phyloP scores from a whole-genome alignment of 2,888 invertebrate genomes.

The Melangyna quadrimaculata region DNA sequence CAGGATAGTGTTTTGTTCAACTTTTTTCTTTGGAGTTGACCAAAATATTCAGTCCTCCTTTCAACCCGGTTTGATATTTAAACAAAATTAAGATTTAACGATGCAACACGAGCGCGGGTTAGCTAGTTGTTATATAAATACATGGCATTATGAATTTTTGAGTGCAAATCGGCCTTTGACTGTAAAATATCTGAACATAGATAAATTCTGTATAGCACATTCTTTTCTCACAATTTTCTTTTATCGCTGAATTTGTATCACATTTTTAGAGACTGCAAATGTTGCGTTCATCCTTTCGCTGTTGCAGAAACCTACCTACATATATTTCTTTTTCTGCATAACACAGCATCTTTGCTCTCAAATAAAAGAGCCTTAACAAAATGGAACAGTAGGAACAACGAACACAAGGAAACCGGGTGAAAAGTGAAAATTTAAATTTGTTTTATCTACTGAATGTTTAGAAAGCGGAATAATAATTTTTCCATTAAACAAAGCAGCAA shows the following conservation, averaged over 20 bases:
- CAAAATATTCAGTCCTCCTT: too few relatives aligned
- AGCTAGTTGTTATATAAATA: too few relatives aligned
- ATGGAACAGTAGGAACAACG: not conserved
- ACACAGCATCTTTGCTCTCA: too few relatives aligned
- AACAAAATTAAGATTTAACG: too few relatives aligned
- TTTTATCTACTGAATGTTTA: slow-evolving; percentile 54
- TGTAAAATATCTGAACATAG: not conserved
- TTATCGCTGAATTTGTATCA: slow-evolving; percentile 53
- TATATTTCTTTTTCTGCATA: too few relatives aligned
- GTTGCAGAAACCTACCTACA: too few relatives aligned
- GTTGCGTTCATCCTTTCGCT: slow-evolving; percentile 25
- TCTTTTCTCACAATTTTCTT: slow-evolving; percentile 31
- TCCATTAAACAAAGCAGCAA: slow-evolving; percentile 52
- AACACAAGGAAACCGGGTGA: slow-evolving; percentile 45
- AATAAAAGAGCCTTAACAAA: slow-evolving; percentile 6
- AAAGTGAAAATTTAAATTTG: slow-evolving; percentile 68
- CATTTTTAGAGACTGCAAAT: slow-evolving; percentile 55
- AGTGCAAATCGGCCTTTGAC: not conserved
- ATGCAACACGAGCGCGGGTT: too few relatives aligned
- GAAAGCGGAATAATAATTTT: slow-evolving; percentile 63
- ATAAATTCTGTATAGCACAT: slow-evolving; percentile 24
- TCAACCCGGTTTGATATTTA: too few relatives aligned
- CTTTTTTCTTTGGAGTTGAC: too few relatives aligned
- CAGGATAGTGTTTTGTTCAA: too few relatives aligned
- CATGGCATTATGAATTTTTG: too few relatives aligned